Conservation (phyloP, 2,888 invertebrate species). For the Tanypteryx hageni region DNA sequence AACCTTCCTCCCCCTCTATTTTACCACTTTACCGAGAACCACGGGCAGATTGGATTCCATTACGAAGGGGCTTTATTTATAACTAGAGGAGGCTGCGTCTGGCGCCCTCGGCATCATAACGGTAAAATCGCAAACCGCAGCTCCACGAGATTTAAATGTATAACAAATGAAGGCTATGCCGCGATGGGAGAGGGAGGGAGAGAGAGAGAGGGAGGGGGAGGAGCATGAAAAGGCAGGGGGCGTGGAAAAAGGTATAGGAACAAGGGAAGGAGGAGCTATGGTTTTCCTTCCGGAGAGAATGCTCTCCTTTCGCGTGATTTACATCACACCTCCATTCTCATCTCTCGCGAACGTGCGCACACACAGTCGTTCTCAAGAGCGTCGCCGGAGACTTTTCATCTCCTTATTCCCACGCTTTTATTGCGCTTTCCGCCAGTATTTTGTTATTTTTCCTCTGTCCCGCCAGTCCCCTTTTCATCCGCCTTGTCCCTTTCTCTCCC, state of each 20-base stretch:
- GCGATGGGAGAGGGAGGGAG: neutral
- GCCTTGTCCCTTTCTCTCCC: neutral
- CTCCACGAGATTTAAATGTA: constrained; percentile 52
- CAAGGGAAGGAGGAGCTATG: neutral
- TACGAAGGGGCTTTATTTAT: constrained; percentile 45
- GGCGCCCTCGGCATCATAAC: constrained; percentile 31
- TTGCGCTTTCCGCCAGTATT: neutral
- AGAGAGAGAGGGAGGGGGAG: too few species aligned
- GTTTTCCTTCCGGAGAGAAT: too few species aligned
- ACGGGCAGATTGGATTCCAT: constrained; percentile 39
- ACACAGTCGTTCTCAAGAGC: neutral
- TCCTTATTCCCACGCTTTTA: neutral
- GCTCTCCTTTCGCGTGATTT: neutral
- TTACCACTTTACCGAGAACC: neutral
- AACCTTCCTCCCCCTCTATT: too few species aligned
- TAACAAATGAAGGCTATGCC: constrained; percentile 40
- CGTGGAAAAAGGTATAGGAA: neutral
- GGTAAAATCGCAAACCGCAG: constrained; percentile 19
- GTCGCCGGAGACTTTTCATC: neutral
- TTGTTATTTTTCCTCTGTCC: neutral
- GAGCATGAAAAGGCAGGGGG: neutral
- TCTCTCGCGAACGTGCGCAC: neutral
- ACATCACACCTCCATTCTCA: neutral
- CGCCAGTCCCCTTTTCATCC: neutral
- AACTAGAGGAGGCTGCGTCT: neutral